Evolutionary conservation across 1,140 invertebrate genomes (phyloP).

Genomic region (Rhopalosiphum maidis): DNA sequence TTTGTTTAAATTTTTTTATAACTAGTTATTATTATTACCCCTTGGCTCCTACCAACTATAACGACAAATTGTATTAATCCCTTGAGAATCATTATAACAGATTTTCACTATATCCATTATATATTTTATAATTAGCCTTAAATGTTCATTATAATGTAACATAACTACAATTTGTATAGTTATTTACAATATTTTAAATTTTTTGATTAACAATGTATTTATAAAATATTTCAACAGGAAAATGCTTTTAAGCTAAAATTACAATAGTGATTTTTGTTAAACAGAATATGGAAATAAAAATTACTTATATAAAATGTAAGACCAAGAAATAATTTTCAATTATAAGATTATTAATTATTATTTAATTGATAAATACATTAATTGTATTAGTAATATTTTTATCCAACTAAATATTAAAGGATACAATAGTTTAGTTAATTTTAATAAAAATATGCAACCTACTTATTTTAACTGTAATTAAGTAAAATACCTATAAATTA

Average conservation of each 20-base stretch:
- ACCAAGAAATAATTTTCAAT: neutral
- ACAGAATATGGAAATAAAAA: neutral
- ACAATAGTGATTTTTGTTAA: neutral
- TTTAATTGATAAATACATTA: neutral
- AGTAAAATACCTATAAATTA: too few relatives aligned
- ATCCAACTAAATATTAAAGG: neutral
- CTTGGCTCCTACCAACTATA: too few relatives aligned
- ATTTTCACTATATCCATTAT: too few relatives aligned
- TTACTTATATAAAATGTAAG: neutral
- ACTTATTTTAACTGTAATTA: too few relatives aligned
- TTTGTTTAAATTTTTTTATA: too few relatives aligned
- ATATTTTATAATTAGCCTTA: too few relatives aligned
- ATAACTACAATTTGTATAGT: too few relatives aligned
- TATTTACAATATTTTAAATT: too few relatives aligned
- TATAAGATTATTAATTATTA: neutral
- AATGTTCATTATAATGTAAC: too few relatives aligned
- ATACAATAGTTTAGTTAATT: neutral
- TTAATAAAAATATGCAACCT: neutral
- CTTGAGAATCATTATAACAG: too few relatives aligned
- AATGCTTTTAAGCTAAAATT: neutral
- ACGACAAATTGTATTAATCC: too few relatives aligned
- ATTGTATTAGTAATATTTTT: neutral
- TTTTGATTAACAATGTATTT: neutral
- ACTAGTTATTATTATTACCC: too few relatives aligned
- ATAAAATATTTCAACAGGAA: neutral